Evolutionary conservation across 2,888 invertebrate species (phyloP), one percentile per base, ranked within the genome.

Genomic region (Stratiomys singularior): DNA sequence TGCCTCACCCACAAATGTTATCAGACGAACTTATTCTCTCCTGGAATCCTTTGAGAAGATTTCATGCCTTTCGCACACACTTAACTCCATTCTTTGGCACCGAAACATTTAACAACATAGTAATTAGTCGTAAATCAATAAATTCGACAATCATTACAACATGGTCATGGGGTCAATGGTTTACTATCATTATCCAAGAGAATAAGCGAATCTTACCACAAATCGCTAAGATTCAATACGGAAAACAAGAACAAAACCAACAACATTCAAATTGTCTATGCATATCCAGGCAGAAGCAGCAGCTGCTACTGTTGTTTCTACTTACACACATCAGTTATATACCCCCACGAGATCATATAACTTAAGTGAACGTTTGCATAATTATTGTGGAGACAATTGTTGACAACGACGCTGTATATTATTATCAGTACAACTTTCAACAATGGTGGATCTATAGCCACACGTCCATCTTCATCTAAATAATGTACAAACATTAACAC

Each of bases 101-200:
- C 18, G 3, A 63, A 63, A 25, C 63, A 15, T 13, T 63, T 15
- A 63, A 2, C 27, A 25, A 27, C 27, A 63, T 63, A 23, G 15
- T 27, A 63, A 63, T 63, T 27, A 63, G 27, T 63, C 27, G 63
- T 23, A 27, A 63, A 27, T 15, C 63, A 63, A 63, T 63, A 63
- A 63, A 63, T 27, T 27, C 13, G 27, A 27, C 28, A 15, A 13
- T 5, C 63, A 63, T 25, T 27, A 27, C 18, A 63, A 63, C 60
- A 60, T 21, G 25, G 25, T 60, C 60, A 60, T 60, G 23, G 21
- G 28, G 27, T 63, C 27, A 63, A 27, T 27, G n/a, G 63, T 63
- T 63, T 23, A 27, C 37, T 37, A 37, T 37, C 37, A 37, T 37
- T 37, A 37, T 3, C 37, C 37, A 37, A 5, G 5, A 37, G 37